Base-by-base conservation (phyloP, 2,113 vertebrate species). In the Gobio gobio region DNA sequence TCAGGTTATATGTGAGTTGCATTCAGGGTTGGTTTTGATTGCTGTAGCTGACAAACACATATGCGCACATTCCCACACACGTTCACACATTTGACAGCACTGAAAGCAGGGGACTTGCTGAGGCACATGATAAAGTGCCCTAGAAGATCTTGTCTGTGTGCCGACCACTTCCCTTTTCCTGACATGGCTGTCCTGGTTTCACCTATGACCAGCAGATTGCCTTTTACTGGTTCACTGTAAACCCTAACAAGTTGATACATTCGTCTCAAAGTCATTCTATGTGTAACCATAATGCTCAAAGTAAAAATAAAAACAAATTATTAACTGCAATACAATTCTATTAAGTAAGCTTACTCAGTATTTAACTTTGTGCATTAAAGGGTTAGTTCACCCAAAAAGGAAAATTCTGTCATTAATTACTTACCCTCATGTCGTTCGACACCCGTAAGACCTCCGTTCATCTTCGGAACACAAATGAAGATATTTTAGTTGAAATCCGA, bases 21-120 rank as follows among this genome's bases (percentile, higher is more conserved):
- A 81, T 81, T 64, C 59, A 61, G 36, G 56, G 77, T 36, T 79
- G 13, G 77, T 61, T 79, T 79, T 79, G 77, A 79, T 43, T 61
- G 33, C 22, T 61, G 56, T 61, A 45, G 77, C 77, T 61, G 77
- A 45, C 63, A 89, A 83, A 88, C 86, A 83, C 68, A 54, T 6
- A n/a, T 75, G 73, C 43, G 58, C 45, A 87, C 64, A 75, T 72
- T 61, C 26, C 8, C 68, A 61, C 81, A 85, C 87, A 89, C 89
- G 89, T 79, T 83, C 85, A 73, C 13, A 61, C 59, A 72, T 14
- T 36, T 83, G 81, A 72, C 33, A 59, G 81, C 33, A 43, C 36
- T 70, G 45, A 36, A 72, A 36, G 66, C 77, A 51, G 54, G 77
- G 56, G 77, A 45, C 33, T 59, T 83, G 64, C 26, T 36, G 54